Evolutionary conservation across 2,888 invertebrate species (phyloP), one percentile per base, ranked within the genome.

Genomic region (Drosophila putrida): DNA sequence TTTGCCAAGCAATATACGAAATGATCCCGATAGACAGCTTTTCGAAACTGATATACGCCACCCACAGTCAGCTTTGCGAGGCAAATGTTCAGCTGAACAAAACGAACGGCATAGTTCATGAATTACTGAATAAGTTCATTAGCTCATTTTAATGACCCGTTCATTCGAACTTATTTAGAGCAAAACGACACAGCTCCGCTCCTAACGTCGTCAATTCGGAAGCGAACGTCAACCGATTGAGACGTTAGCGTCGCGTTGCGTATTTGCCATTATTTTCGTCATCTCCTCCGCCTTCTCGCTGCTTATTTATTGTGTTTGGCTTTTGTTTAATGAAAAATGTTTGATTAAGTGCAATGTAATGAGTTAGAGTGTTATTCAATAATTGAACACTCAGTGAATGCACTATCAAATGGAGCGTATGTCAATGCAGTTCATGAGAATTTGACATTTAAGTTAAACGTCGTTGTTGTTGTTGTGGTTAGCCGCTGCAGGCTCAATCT

Each of bases 381-480:
- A 63, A 65, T 25, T 74, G 49, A 43, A 55, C 38, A 46, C 10
- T 35, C 50, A 6, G 6, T 15, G 41, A 59, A 46, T 38, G 15
- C 15, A 43, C 38, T 46, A 15, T 50, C 46, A 70, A 71, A 66
- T 44, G n/a, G 41, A 57, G 25, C 51, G 46, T 15, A 41, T 53
- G 35, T 66, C 10, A 43, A 59, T 28, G 64, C 53, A 72, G 88
- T 88, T 85, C 88, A 83, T 88, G 85, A 72, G 85, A 85, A 88
- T 85, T 81, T 85, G 85, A 83, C 85, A 85, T 85, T 85, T 85
- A 82, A 67, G 53, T 58, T 59, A n/a, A 20, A 2, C 20, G 20
- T 20, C 44, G 50, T 49, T 51, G 63, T 57, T 46, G 47, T 51
- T 47, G 36, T 33, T 59, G 53, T 43, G 57, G 54, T 54, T 54